Conservation (phyloP, 2,113 vertebrate species). For the Lampris megalopsis region DNA sequence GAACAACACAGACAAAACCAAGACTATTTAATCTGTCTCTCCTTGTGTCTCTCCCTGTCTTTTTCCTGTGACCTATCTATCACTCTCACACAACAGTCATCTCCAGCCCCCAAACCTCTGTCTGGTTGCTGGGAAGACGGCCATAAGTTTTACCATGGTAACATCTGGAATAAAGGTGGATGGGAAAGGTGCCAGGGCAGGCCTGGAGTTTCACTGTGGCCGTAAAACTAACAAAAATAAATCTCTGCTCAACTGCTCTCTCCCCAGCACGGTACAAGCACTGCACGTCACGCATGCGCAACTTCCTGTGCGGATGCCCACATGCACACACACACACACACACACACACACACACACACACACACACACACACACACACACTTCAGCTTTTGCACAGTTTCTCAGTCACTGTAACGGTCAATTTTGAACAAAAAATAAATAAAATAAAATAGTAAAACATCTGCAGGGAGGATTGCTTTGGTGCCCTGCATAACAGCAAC, state of each 20-base stretch:
- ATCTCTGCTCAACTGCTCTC: slow-evolving; percentile 78
- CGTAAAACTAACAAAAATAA: slow-evolving; percentile 86
- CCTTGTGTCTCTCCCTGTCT: slow-evolving; percentile 35
- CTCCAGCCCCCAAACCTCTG: slow-evolving; percentile 77
- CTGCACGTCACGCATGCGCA: slow-evolving; percentile 19
- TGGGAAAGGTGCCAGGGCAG: slow-evolving; percentile 82
- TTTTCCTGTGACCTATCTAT: slow-evolving; percentile 69
- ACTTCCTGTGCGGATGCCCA: not conserved
- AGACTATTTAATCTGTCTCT: slow-evolving; percentile 66
- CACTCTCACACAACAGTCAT: slow-evolving; percentile 66
- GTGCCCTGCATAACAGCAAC: slow-evolving; percentile 12
- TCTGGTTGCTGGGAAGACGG: slow-evolving; percentile 84
- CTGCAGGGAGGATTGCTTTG: not conserved
- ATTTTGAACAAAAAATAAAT: too few species aligned
- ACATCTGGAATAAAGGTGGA: slow-evolving; percentile 90
- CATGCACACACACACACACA: not conserved
- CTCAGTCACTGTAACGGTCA: slow-evolving; percentile 36
- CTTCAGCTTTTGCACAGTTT: slow-evolving; percentile 60
- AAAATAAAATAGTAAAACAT: slow-evolving; percentile 6
- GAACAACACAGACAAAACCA: slow-evolving; percentile 70
- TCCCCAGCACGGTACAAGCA: slow-evolving; percentile 25
- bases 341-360: slow-evolving; percentile 1
- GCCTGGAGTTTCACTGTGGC: slow-evolving; percentile 80
- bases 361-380: slow-evolving; percentile 16
- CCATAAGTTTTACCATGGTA: slow-evolving; percentile 83